Conservation (phyloP, 64 coral and sea anemone genomes). For the Montipora foliosa region DNA sequence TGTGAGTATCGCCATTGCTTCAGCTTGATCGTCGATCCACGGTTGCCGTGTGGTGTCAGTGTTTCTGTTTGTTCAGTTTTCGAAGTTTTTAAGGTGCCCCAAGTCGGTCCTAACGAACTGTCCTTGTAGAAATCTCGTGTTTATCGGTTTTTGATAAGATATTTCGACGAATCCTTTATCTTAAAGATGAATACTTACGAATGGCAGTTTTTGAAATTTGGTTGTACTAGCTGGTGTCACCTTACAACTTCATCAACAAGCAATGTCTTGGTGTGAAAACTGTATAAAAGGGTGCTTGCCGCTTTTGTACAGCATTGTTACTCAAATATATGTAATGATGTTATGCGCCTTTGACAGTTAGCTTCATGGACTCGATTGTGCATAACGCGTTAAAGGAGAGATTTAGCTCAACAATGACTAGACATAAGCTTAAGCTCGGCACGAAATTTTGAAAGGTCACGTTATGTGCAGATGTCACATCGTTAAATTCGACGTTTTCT, state of each 20-base stretch:
- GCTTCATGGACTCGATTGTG: background rate
- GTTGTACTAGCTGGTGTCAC: slow-evolving; percentile 2
- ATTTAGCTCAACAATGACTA: background rate
- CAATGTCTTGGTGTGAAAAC: background rate
- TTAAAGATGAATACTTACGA: slow-evolving; percentile 52
- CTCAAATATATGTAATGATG: background rate
- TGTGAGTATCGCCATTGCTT: slow-evolving; percentile 58
- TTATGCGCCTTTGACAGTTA: background rate
- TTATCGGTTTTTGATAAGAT: slow-evolving; percentile 61
- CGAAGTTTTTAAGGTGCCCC: background rate
- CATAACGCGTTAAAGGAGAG: background rate
- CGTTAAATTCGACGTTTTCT: slow-evolving; percentile 8
- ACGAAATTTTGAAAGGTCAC: slow-evolving; percentile 13
- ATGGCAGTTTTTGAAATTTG: slow-evolving; percentile 46
- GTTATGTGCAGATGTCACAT: slow-evolving; percentile 1
- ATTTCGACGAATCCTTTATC: slow-evolving; percentile 52
- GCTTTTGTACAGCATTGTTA: background rate
- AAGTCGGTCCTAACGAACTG: slow-evolving; percentile 38
- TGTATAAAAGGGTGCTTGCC: background rate
- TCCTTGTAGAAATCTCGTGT: slow-evolving; percentile 35
- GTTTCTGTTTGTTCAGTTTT: background rate
- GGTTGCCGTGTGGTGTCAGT: background rate
- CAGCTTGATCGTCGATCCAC: background rate
- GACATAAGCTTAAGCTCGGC: background rate
- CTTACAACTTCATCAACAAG: slow-evolving; percentile 14